Percentiles rank a stretch among this genome's conserved stretches.
Evolutionary conservation across 1,140 invertebrate genomes (phyloP).

Genomic region (Temnothorax curvispinosus): DNA sequence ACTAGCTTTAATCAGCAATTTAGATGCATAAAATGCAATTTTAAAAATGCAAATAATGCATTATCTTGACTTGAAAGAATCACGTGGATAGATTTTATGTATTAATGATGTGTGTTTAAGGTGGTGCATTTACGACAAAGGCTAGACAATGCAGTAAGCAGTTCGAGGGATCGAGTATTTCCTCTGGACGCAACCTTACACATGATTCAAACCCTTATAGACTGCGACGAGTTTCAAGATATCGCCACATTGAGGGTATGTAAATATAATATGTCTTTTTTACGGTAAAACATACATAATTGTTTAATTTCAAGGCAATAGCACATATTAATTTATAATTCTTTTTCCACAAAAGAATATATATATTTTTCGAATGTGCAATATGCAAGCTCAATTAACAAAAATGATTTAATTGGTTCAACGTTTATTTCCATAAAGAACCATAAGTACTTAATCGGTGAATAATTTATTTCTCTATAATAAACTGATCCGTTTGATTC

Average conservation of each 20-base stretch:
- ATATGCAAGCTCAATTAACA: neutral
- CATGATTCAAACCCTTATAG: conserved; percentile 96
- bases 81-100: neutral
- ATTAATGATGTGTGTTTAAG: conserved; percentile 76
- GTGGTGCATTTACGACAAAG: conserved; percentile 95
- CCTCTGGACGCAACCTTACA: conserved; percentile 92
- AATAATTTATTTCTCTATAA: conserved; percentile 8
- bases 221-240: conserved; percentile 98
- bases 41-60: neutral
- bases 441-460: neutral
- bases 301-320: neutral
- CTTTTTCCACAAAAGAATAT: neutral
- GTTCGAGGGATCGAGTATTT: conserved; percentile 93
- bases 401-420: neutral
- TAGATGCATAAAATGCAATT: neutral
- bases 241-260: conserved; percentile 92
- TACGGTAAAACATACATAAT: neutral
- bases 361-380: neutral
- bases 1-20: neutral
- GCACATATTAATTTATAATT: neutral
- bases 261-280: conserved; percentile 31
- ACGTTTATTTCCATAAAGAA: neutral
- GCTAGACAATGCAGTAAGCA: conserved; percentile 94
- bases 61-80: neutral
- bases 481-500: neutral